phyloP scores from a whole-genome alignment of 2,113 vertebrate species.

The Eurystomus gularis region DNA sequence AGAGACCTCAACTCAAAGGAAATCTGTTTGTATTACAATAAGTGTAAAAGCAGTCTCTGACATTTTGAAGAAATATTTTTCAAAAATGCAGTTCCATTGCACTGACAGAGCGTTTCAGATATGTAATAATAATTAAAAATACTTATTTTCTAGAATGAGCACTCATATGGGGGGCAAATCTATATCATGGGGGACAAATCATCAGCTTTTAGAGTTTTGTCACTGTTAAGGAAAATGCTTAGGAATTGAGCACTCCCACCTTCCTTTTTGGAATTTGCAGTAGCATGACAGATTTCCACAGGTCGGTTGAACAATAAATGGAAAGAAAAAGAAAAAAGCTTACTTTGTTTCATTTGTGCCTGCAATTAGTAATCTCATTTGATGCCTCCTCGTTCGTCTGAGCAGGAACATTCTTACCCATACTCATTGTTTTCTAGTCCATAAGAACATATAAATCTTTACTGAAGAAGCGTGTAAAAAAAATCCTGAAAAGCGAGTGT shows the following conservation, averaged over 20 bases:
- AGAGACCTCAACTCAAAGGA: not conserved
- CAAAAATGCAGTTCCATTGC: not conserved
- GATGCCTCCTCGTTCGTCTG: not conserved
- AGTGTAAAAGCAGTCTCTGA: not conserved
- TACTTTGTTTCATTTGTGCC: not conserved
- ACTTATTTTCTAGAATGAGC: not conserved
- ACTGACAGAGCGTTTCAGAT: not conserved
- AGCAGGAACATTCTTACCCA: not conserved
- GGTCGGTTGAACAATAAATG: not conserved
- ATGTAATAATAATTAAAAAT: not conserved
- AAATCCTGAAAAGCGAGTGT: not conserved
- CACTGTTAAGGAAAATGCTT: not conserved
- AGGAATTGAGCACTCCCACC: not conserved
- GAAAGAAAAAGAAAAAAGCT: not conserved
- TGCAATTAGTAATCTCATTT: not conserved
- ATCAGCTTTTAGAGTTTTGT: not conserved
- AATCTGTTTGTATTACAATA: not conserved
- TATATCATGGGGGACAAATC: not conserved
- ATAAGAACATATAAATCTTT: not conserved
- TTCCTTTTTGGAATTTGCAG: not conserved
- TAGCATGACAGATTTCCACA: not conserved
- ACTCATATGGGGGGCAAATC: not conserved
- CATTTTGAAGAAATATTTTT: not conserved
- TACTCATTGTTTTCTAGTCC: not conserved
- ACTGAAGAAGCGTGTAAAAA: not conserved